Conservation (phyloP, 2,113 vertebrate genomes). For the Vulpes lagopus region DNA sequence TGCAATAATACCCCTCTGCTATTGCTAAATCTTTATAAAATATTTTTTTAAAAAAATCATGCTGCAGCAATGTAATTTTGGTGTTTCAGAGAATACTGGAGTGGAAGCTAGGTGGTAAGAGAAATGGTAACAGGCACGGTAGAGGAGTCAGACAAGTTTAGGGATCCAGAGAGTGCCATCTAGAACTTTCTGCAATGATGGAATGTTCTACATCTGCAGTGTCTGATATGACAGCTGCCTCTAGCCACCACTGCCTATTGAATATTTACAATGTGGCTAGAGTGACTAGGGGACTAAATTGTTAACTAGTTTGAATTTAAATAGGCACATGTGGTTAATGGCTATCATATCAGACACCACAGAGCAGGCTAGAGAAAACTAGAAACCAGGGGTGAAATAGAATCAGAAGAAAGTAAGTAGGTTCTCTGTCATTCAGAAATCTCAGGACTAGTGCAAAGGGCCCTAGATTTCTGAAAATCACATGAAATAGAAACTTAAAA, state of each 20-base stretch:
- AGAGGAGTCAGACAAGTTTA: background rate
- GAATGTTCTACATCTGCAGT: background rate
- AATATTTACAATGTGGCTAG: background rate
- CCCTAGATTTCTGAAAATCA: background rate
- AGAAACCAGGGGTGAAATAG: slow-evolving; percentile 10
- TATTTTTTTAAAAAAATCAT: background rate
- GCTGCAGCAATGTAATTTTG: background rate
- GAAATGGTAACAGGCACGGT: background rate
- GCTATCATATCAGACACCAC: background rate
- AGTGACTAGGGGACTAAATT: background rate
- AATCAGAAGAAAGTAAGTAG: background rate
- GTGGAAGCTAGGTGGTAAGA: background rate
- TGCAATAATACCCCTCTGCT: background rate
- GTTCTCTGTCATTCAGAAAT: slow-evolving; percentile 44
- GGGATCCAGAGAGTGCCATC: background rate
- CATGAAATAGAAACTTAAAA: background rate
- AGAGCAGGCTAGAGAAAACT: background rate
- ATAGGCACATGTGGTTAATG: background rate
- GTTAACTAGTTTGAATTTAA: background rate
- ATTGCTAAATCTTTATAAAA: background rate
- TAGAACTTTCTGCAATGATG: background rate
- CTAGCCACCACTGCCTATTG: background rate
- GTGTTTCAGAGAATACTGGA: background rate
- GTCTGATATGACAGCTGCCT: background rate
- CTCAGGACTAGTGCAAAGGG: background rate